A percentile compares a stretch with the other conserved stretches of the same genome.
These are phyloP conservation scores for Kryptolebias ocellatus DNA, from an alignment of 2,797 vertebrate genomes.

Conservation along the genomic window DNA sequence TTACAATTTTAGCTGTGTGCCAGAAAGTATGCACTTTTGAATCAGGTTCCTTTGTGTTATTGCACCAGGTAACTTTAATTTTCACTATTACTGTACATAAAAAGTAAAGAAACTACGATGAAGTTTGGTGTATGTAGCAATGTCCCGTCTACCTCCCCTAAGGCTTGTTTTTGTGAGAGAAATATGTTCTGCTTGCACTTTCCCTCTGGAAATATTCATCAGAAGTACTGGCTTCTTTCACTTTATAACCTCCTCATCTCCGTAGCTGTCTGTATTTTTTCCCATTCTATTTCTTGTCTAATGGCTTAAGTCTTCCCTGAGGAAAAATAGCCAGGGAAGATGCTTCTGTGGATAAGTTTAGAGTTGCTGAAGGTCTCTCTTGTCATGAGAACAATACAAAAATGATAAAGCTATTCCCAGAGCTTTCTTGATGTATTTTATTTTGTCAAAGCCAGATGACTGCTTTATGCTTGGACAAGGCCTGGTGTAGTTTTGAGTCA, in stretches of 20 bases:
- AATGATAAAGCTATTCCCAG: constrained; percentile 72
- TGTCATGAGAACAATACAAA: constrained; percentile 80
- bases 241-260: constrained; percentile 70
- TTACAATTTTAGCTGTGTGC: no score
- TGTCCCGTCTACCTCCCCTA: constrained; percentile 33
- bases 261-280: constrained; percentile 53
- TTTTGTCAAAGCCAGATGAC: constrained; percentile 68
- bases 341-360: constrained; percentile 71
- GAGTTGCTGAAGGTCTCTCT: constrained; percentile 77
- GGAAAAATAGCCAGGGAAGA: constrained; percentile 72
- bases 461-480: constrained; percentile 52
- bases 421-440: constrained; percentile 72
- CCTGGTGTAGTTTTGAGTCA: constrained; percentile 57
- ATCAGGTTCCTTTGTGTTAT: no score
- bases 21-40: no score
- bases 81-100: neutral
- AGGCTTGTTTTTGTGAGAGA: constrained; percentile 62
- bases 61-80: no score
- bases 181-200: constrained; percentile 65
- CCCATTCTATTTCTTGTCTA: constrained; percentile 59
- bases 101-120: constrained; percentile 28
- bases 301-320: constrained; percentile 77
- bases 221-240: constrained; percentile 67
- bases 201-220: constrained; percentile 70
- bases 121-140: constrained; percentile 38